Evolutionary conservation across 2,113 vertebrate genomes (phyloP).

Genomic region (Tapirus terrestris): DNA sequence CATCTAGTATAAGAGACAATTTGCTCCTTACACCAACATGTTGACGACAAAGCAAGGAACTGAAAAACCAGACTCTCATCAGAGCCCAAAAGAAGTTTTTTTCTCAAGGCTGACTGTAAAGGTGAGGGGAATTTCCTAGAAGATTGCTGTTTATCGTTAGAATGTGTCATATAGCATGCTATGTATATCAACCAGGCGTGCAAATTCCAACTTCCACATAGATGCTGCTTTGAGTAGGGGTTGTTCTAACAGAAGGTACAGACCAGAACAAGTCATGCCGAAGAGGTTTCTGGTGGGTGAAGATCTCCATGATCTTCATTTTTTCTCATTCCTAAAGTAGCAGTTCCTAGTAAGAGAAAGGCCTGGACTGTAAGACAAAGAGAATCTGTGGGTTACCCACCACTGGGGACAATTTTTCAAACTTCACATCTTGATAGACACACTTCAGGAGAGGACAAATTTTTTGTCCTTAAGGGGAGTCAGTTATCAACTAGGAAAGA

Average conservation of each 20-base stretch:
- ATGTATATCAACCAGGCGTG: neutral
- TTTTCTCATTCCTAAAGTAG: neutral
- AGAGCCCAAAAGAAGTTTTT: neutral
- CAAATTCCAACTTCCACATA: neutral
- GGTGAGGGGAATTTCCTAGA: neutral
- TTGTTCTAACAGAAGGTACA: neutral
- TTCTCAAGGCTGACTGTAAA: neutral
- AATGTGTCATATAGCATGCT: neutral
- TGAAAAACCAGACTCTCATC: neutral
- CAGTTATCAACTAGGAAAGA: neutral
- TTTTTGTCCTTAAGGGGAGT: neutral
- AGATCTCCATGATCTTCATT: neutral
- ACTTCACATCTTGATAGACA: neutral
- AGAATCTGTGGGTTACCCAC: neutral
- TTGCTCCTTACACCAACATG: neutral
- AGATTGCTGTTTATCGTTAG: neutral
- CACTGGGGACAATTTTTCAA: neutral
- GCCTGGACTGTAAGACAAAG: neutral
- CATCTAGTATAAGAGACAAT: neutral
- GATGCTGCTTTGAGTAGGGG: neutral
- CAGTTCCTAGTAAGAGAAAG: neutral
- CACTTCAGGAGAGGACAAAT: neutral
- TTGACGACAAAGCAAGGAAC: neutral
- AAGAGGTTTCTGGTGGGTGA: neutral
- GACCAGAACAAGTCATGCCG: neutral